A percentile compares a stretch with the other conserved stretches of the same genome.
Evolutionary conservation across 2,113 vertebrate species (phyloP).

Genomic region (Scatophagus argus): DNA sequence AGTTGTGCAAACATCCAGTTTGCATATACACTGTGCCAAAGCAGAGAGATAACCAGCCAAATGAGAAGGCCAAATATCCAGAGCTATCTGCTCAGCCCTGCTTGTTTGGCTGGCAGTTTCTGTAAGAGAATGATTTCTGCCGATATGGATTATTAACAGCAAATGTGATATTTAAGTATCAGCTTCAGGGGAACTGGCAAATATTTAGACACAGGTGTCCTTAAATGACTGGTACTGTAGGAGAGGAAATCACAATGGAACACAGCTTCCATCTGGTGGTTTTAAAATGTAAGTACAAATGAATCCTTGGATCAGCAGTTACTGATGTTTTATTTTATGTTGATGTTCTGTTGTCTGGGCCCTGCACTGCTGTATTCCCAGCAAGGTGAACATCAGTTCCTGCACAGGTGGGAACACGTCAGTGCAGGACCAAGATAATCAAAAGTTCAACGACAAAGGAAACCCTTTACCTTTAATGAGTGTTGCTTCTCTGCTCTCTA

Average conservation of each 20-base stretch:
- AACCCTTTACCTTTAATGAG: background rate
- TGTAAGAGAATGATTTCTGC: constrained; percentile 10
- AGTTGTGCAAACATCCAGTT: constrained; percentile 1
- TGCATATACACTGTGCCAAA: constrained; percentile 18
- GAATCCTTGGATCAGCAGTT: background rate
- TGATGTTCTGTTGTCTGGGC: background rate
- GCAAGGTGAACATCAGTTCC: too few relatives aligned
- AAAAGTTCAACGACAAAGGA: background rate
- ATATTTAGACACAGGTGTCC: constrained; percentile 20
- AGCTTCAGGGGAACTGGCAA: constrained; percentile 52
- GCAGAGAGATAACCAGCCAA: constrained; percentile 14
- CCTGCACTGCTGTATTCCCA: too few relatives aligned
- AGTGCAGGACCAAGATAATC: background rate
- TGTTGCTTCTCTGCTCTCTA: background rate
- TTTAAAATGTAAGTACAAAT: constrained; percentile 40
- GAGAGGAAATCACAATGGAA: background rate
- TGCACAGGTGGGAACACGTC: background rate
- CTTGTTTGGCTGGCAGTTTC: constrained; percentile 16
- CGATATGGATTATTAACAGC: constrained; percentile 27
- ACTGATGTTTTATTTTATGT: background rate
- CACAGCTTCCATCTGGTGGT: constrained; percentile 63
- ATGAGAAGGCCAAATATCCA: constrained; percentile 5
- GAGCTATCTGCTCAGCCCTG: constrained; percentile 11
- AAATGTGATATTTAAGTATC: constrained; percentile 30
- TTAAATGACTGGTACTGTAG: background rate